A percentile compares a stretch with the other conserved stretches of the same genome.
These are phyloP conservation scores for Thamnophis sirtalis DNA, from an alignment of 2,113 vertebrate species.

Conservation along the genomic window DNA sequence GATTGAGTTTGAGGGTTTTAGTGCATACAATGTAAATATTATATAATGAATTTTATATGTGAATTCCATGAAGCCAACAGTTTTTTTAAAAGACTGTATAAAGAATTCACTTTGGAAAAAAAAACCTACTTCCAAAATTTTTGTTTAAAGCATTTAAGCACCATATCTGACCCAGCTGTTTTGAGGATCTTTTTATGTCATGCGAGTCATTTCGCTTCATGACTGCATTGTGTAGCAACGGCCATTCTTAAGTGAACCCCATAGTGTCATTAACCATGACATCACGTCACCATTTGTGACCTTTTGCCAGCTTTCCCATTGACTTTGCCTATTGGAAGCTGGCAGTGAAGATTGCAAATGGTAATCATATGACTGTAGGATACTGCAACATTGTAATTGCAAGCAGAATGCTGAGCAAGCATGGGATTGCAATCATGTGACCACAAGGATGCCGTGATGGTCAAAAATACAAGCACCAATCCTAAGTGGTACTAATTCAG, in stretches of 20 bases:
- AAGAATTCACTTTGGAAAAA: neutral
- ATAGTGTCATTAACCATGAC: neutral
- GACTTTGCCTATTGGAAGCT: neutral
- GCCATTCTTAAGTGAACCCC: neutral
- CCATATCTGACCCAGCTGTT: neutral
- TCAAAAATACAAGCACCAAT: neutral
- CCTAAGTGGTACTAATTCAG: neutral
- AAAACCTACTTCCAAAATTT: neutral
- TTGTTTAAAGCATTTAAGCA: neutral
- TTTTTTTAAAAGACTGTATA: neutral
- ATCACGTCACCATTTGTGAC: neutral
- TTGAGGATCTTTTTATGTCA: neutral
- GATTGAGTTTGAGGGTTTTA: neutral
- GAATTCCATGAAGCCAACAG: neutral
- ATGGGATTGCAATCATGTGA: neutral
- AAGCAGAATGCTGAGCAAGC: neutral
- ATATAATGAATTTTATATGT: neutral
- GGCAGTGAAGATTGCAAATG: neutral
- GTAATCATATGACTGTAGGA: neutral
- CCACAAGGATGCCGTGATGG: neutral
- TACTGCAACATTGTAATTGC: neutral
- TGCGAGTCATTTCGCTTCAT: neutral
- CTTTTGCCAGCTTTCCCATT: neutral
- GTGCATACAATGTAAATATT: neutral
- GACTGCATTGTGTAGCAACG: neutral